Conservation (phyloP, 30 jellyfish, hydroid and myxozoan genomes). For the Phacellophora camtschatica region DNA sequence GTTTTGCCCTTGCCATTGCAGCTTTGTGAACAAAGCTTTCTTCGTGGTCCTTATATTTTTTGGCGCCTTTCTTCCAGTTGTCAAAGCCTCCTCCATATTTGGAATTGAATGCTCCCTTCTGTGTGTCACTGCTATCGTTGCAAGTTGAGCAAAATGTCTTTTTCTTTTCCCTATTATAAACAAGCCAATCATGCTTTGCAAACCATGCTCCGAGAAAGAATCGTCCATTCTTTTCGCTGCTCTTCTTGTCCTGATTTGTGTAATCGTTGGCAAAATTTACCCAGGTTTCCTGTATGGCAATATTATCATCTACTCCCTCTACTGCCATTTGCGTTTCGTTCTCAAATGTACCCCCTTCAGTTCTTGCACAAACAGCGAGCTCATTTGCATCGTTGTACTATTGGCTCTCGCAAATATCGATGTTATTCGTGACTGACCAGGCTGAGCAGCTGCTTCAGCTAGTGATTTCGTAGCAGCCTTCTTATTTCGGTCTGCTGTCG, state of each 20-base stretch:
- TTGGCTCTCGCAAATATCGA: neutral
- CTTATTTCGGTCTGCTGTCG: slow-evolving; percentile 18
- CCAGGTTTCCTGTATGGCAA: no score
- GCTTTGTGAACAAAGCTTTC: neutral
- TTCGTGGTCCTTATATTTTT: slow-evolving; percentile 2
- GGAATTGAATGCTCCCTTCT: slow-evolving; percentile 16
- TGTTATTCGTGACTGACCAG: no score
- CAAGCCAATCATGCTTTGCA: no score
- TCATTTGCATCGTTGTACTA: neutral
- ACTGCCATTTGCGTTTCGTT: no score
- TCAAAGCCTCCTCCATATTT: slow-evolving; percentile 22
- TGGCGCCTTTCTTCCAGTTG: slow-evolving; percentile 42
- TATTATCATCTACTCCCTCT: no score
- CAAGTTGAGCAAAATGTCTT: slow-evolving; percentile 32
- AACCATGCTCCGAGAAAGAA: slow-evolving; percentile 10
- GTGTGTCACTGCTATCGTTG: slow-evolving; percentile 19
- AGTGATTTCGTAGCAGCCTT: slow-evolving; percentile 23
- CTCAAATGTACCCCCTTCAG: no score
- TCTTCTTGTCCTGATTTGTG: slow-evolving; percentile 6
- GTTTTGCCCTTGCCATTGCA: no score
- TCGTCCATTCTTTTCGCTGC: slow-evolving; percentile 7
- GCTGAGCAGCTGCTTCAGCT: no score
- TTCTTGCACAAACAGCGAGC: no score
- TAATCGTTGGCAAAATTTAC: no score
- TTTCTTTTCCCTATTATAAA: slow-evolving; percentile 43